Conservation (phyloP, 2,797 vertebrate species). For the Catharus ustulatus region DNA sequence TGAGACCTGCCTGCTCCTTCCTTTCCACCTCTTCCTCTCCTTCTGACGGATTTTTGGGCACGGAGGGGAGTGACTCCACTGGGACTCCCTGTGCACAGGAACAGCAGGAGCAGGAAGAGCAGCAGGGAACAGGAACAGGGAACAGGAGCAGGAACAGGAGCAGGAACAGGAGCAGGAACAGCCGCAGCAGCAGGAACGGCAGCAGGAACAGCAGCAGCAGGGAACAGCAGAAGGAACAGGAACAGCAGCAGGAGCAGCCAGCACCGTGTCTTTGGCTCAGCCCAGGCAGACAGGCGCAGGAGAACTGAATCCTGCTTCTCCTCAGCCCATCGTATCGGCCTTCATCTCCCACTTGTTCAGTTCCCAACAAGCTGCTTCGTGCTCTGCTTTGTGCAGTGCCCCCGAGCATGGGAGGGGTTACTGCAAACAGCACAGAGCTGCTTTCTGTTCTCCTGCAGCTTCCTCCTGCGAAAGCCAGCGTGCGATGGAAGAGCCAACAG, state of each 20-base stretch:
- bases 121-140: too few relatives aligned
- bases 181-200: too few relatives aligned
- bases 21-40: background rate
- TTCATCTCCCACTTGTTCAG: slow-evolving; percentile 17
- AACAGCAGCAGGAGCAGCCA: too few relatives aligned
- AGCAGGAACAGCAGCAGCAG: too few relatives aligned
- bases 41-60: background rate
- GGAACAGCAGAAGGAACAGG: too few relatives aligned
- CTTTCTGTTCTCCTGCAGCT: background rate
- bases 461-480: background rate
- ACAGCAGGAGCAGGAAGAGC: too few relatives aligned
- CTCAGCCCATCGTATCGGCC: background rate
- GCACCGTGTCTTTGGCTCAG: background rate
- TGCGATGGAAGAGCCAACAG: background rate
- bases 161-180: too few relatives aligned
- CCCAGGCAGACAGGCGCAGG: background rate
- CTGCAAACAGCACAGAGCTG: slow-evolving; percentile 7
- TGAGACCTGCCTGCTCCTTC: background rate
- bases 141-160: too few relatives aligned
- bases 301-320: background rate
- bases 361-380: slow-evolving; percentile 41
- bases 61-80: background rate
- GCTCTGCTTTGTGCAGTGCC: slow-evolving; percentile 29
- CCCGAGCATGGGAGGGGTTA: slow-evolving; percentile 46
- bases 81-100: background rate